Percentiles rank a stretch among this genome's conserved stretches.
These are phyloP conservation scores for Maccullochella peelii DNA, from an alignment of 2,113 vertebrate genomes.

Conservation along the genomic window DNA sequence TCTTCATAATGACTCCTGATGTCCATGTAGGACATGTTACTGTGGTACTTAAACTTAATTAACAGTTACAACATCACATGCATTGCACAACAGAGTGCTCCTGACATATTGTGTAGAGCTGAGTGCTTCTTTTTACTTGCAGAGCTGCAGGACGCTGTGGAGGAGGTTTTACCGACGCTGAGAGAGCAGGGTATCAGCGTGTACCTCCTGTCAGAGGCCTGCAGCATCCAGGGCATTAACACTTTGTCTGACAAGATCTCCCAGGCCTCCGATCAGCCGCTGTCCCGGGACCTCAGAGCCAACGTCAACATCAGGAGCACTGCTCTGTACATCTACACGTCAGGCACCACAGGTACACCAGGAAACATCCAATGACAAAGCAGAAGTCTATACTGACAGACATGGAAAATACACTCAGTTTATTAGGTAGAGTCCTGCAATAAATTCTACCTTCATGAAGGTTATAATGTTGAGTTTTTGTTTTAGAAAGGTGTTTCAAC, in stretches of 20 bases:
- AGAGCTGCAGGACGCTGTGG: constrained; percentile 84
- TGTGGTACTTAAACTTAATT: too few relatives aligned
- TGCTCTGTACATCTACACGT: constrained; percentile 89
- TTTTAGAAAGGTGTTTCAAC: background rate
- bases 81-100: constrained; percentile 32
- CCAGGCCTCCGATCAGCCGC: constrained; percentile 75
- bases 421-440: background rate
- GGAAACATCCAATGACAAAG: background rate
- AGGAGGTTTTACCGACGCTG: constrained; percentile 85
- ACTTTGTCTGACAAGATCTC: constrained; percentile 77
- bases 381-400: background rate
- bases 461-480: background rate
- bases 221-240: constrained; percentile 77
- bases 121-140: constrained; percentile 46
- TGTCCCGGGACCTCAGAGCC: constrained; percentile 75
- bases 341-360: constrained; percentile 75
- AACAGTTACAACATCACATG: background rate
- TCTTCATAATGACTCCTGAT: background rate
- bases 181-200: constrained; percentile 78
- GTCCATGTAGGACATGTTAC: too few relatives aligned
- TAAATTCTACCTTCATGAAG: background rate
- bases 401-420: background rate
- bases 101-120: background rate
- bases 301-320: constrained; percentile 69
- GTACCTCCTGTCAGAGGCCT: constrained; percentile 81